A percentile compares a stretch with the other conserved stretches of the same genome.
Evolutionary conservation across 2,888 invertebrate species (phyloP).

Genomic region (Lypha dubia): DNA sequence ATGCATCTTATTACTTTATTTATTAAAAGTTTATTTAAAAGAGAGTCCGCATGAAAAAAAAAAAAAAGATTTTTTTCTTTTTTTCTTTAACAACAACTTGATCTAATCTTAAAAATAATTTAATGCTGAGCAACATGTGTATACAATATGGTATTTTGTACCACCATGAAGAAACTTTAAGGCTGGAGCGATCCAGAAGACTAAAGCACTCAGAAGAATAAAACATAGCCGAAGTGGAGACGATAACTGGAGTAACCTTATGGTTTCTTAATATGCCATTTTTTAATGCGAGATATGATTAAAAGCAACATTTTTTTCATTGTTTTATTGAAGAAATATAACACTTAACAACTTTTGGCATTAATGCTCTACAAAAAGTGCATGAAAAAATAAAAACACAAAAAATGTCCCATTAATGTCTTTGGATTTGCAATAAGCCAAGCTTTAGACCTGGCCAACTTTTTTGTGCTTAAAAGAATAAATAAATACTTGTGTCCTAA

Average conservation of each 20-base stretch:
- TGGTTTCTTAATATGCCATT: constrained; percentile 27
- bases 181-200: constrained; percentile 11
- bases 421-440: constrained; percentile 35
- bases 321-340: constrained; percentile 30
- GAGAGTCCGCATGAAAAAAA: not conserved
- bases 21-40: not conserved
- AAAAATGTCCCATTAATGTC: constrained; percentile 62
- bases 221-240: not conserved
- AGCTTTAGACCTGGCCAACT: constrained; percentile 28
- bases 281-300: constrained; percentile 57
- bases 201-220: not conserved
- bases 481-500: constrained; percentile 46
- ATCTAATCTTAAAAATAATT: constrained; percentile 71
- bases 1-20: constrained; percentile 42
- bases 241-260: constrained; percentile 22
- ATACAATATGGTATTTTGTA: constrained; percentile 63
- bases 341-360: constrained; percentile 67
- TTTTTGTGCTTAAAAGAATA: constrained; percentile 44
- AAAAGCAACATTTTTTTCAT: constrained; percentile 21
- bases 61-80: constrained; percentile 4
- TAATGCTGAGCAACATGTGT: constrained; percentile 70
- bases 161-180: constrained; percentile 67
- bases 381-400: not conserved
- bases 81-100: constrained; percentile 61
- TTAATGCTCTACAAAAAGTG: constrained; percentile 65